A percentile compares a stretch with the other conserved stretches of the same genome.
These are phyloP conservation scores for Aptenodytes patagonicus DNA, from an alignment of 2,113 vertebrate species.

Conservation along the genomic window DNA sequence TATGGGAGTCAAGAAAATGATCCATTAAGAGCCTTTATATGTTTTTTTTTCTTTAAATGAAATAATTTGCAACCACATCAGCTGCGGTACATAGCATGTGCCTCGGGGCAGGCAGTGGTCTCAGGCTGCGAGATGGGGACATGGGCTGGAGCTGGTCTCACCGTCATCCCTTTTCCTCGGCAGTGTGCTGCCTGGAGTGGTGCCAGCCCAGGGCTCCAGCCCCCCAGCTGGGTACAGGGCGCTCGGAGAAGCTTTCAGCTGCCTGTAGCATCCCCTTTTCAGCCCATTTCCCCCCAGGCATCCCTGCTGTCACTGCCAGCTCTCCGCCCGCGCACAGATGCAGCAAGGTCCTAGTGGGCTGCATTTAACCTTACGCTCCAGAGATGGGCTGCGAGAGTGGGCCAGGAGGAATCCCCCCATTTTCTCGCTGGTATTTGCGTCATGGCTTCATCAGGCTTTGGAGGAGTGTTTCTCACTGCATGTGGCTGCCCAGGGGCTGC, in stretches of 20 bases:
- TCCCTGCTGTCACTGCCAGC: not conserved
- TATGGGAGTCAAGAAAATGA: not conserved
- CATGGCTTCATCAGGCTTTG: not conserved
- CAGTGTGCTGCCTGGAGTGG: not conserved
- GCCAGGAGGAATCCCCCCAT: not conserved
- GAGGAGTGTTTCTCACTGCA: not conserved
- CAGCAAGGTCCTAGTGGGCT: not conserved
- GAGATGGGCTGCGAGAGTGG: not conserved
- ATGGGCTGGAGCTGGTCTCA: not conserved
- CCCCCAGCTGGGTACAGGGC: not conserved
- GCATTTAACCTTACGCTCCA: not conserved
- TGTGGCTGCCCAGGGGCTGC: not conserved
- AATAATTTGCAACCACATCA: not conserved
- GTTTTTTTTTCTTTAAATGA: not conserved
- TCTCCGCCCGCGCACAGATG: not conserved
- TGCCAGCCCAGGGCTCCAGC: not conserved
- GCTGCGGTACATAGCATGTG: not conserved
- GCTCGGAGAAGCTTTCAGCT: not conserved
- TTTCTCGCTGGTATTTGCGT: accelerated
- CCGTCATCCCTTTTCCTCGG: not conserved
- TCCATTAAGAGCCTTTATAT: not conserved
- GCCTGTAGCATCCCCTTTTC: not conserved
- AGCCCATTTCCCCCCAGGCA: not conserved
- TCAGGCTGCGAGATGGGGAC: too few relatives aligned
- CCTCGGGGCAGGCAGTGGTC: not conserved